Evolutionary conservation across 1,140 invertebrate species (phyloP), one percentile per base, ranked within the genome.

Genomic region (Drosophila kohkoa): DNA sequence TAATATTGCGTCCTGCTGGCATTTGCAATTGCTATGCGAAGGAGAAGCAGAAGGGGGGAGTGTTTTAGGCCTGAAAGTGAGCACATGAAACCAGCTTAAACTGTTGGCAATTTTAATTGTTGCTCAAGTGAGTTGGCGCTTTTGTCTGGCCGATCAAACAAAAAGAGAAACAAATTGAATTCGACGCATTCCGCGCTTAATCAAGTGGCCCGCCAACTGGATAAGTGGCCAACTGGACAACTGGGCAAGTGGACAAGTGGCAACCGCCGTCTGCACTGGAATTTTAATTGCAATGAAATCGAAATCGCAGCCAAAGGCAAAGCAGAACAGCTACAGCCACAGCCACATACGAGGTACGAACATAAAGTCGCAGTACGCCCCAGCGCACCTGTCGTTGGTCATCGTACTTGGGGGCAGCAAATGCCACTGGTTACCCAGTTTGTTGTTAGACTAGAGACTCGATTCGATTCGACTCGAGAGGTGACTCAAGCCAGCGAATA

Each of bases 231-330:
- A 32, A 32, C 10, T 38, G 65, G 35, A 16, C 41, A 59, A 59
- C 45, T 43, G 63, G 76, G 69, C 76, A 69, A 64, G 54, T 46
- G 63, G 76, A 76, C 76, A 69, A 64, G 57, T 68, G 62, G 75
- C 59, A 62, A 38, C 45, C 52, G 60, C 45, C 13, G 71, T 62
- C 81, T 74, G 58, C 41, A 65, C 65, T 78, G 86, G 85, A 89
- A 89, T 89, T 89, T 89, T 81, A 89, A 89, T 89, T 89, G 85
- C 86, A 63, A 73, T 32, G 68, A 77, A 79, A 89, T 60, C 70
- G 85, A 88, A 83, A 83, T 75, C 67, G 70, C 48, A 43, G 55
- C 38, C 59, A 73, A 66, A 55, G 62, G 79, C 59, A 25, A 46
- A 48, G 35, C 20, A 25, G 20, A 25, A 25, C 20, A 25, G 20